Percentiles rank a stretch among this genome's conserved stretches.
These are phyloP conservation scores for Congeria kusceri DNA, from an alignment of 2,888 invertebrate species.

Conservation along the genomic window DNA sequence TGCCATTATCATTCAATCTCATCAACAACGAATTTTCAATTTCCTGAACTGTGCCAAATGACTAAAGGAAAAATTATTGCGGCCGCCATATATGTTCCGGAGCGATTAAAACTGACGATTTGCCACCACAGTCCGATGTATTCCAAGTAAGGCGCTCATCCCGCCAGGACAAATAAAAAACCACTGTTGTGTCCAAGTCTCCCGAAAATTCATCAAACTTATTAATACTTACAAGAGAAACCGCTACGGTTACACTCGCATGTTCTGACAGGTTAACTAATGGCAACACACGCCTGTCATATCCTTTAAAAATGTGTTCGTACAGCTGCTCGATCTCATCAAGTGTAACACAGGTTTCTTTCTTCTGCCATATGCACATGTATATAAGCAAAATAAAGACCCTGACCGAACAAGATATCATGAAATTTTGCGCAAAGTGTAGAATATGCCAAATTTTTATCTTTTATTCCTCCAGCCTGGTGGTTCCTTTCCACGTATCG, in stretches of 20 bases:
- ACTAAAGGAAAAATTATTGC: slow-evolving; percentile 26
- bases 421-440: too few relatives aligned
- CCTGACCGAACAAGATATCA: too few relatives aligned
- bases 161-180: slow-evolving; percentile 31
- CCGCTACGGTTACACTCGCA: too few relatives aligned
- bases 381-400: too few relatives aligned
- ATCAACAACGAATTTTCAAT: slow-evolving; percentile 30
- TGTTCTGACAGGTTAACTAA: slow-evolving; percentile 13
- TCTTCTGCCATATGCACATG: too few relatives aligned
- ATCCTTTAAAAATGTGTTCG: slow-evolving; percentile 21
- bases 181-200: slow-evolving; percentile 17
- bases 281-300: slow-evolving; percentile 30
- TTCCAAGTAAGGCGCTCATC: slow-evolving; percentile 45
- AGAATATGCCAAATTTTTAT: too few relatives aligned
- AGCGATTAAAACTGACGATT: slow-evolving; percentile 15
- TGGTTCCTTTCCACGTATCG: too few relatives aligned
- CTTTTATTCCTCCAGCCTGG: too few relatives aligned
- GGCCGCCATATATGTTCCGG: slow-evolving; percentile 49
- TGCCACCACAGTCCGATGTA: background rate
- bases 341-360: background rate
- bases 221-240: slow-evolving; percentile 33
- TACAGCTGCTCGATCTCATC: slow-evolving; percentile 21
- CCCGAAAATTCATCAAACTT: slow-evolving; percentile 52
- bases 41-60: slow-evolving; percentile 20
- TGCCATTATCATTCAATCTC: slow-evolving; percentile 21